phyloP scores from a whole-genome alignment of 2,888 invertebrate species.

The Amphimallon solstitiale region DNA sequence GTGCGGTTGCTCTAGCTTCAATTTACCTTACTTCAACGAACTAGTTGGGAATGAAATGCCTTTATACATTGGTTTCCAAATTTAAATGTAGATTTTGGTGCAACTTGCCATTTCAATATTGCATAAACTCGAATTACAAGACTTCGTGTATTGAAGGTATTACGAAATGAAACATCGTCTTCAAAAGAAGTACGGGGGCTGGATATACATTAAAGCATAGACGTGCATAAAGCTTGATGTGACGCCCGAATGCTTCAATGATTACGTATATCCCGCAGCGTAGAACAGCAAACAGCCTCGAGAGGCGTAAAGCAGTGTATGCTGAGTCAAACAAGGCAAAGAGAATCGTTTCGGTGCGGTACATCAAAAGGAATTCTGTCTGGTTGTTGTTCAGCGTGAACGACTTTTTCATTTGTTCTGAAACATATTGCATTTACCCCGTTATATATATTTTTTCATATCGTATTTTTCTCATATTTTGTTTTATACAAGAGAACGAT shows the following conservation, averaged over 20 bases:
- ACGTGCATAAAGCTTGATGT: slow-evolving; percentile 17
- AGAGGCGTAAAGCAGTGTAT: slow-evolving; percentile 9
- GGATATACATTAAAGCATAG: background rate
- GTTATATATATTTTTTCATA: background rate
- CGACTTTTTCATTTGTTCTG: slow-evolving; percentile 7
- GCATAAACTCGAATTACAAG: background rate
- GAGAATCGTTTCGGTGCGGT: slow-evolving; percentile 8
- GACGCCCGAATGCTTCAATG: slow-evolving; percentile 15
- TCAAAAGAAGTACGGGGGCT: background rate
- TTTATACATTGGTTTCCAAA: no score
- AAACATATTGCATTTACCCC: slow-evolving; percentile 4
- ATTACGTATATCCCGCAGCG: slow-evolving; percentile 8
- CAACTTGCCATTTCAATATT: no score
- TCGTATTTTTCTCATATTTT: background rate
- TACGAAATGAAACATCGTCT: slow-evolving; percentile 5
- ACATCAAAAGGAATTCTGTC: slow-evolving; percentile 29
- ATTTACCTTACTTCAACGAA: no score
- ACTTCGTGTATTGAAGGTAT: background rate
- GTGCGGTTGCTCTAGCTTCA: no score
- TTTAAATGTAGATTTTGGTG: no score
- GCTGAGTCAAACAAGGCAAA: slow-evolving; percentile 5
- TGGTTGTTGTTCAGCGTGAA: slow-evolving; percentile 3
- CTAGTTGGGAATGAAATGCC: no score
- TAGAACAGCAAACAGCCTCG: slow-evolving; percentile 15
- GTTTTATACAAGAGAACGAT: background rate